Conservation (phyloP, 2,797 vertebrate species). For the Pampus argenteus region DNA sequence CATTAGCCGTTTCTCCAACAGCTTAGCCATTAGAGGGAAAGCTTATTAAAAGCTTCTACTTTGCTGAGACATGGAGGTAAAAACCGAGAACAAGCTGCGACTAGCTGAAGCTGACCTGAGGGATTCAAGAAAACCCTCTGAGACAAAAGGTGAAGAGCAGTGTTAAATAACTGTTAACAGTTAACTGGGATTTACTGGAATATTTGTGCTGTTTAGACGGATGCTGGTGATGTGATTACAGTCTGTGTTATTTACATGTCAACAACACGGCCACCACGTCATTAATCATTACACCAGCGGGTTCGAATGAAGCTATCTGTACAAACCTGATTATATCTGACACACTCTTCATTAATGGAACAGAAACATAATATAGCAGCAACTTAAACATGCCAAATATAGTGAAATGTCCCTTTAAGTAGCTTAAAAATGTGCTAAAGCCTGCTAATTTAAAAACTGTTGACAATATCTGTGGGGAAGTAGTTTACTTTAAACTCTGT, state of each 20-base stretch:
- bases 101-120: not conserved
- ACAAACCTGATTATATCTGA: no score
- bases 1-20: not conserved
- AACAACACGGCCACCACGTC: no score
- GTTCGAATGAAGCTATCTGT: no score
- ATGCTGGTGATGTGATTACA: no score
- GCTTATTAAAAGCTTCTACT: not conserved
- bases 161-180: no score
- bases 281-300: no score
- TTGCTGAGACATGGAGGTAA: not conserved
- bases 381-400: no score
- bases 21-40: not conserved
- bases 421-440: not conserved
- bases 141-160: not conserved
- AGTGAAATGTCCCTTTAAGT: not conserved
- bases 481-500: no score
- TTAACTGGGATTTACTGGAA: no score
- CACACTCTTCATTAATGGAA: not conserved
- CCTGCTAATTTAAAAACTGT: not conserved
- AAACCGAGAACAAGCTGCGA: not conserved
- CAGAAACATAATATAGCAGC: not conserved
- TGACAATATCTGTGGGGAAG: no score
- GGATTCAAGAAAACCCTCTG: constrained; percentile 9
- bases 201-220: no score
- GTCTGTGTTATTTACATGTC: no score